phyloP scores from a whole-genome alignment of 1,140 invertebrate genomes.

The Drosophila bocki region DNA sequence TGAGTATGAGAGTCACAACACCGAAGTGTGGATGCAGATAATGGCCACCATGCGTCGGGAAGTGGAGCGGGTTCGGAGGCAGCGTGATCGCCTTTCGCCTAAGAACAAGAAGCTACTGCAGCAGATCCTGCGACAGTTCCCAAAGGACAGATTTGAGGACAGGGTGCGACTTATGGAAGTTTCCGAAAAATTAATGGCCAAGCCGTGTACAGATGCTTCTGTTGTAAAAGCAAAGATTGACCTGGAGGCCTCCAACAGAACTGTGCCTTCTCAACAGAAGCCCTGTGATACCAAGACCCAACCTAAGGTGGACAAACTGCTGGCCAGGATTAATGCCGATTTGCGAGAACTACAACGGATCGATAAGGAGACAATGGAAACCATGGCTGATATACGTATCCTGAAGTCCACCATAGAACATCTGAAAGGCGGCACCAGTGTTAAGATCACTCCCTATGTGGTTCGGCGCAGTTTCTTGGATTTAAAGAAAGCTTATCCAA shows the following conservation, averaged over 20 bases:
- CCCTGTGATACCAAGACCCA: constrained; percentile 3
- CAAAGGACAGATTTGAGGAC: constrained; percentile 7
- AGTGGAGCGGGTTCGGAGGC: not conserved
- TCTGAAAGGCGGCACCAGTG: constrained; percentile 1
- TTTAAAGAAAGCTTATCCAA: not conserved
- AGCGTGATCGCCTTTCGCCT: not conserved
- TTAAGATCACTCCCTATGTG: constrained; percentile 26
- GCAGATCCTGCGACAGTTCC: constrained; percentile 3
- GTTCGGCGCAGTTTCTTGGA: constrained; percentile 2
- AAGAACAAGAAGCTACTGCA: constrained; percentile 1
- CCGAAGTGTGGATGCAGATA: not conserved
- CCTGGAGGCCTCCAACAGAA: not conserved
- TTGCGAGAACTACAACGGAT: constrained; percentile 9
- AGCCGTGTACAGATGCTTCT: constrained; percentile 7
- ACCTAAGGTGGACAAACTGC: constrained; percentile 4
- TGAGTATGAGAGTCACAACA: constrained; percentile 3
- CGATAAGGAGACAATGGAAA: constrained; percentile 20
- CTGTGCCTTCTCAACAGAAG: constrained; percentile 6
- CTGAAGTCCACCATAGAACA: constrained; percentile 16
- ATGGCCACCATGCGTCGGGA: not conserved
- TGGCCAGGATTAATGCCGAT: constrained; percentile 6
- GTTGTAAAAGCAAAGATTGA: not conserved
- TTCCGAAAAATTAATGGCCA: not conserved
- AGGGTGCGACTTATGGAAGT: constrained; percentile 51
- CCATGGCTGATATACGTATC: constrained; percentile 37